Evolutionary conservation across 2,113 vertebrate species (phyloP).

Genomic region (Malurus alboscapulatus): DNA sequence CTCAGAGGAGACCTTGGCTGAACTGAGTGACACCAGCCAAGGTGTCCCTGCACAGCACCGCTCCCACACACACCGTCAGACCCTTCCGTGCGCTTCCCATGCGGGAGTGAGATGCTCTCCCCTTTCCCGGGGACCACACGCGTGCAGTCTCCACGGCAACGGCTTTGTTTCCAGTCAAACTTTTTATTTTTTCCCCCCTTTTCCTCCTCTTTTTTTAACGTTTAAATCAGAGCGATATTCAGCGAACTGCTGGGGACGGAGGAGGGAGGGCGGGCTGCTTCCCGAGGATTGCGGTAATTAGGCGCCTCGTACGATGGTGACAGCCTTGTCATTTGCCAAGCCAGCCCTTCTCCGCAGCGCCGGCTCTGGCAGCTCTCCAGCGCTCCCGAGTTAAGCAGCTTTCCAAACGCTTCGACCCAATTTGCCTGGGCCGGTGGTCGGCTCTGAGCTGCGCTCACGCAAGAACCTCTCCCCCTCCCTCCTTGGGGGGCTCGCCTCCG

Average conservation of each 20-base stretch:
- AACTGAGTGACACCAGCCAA: neutral
- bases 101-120: neutral
- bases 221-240: neutral
- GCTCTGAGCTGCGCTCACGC: neutral
- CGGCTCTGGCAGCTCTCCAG: conserved; percentile 15
- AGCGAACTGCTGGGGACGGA: conserved; percentile 3
- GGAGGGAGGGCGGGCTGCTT: conserved; percentile 36
- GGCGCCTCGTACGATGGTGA: neutral
- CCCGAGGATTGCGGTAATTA: conserved; percentile 44
- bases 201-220: accelerated
- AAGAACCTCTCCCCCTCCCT: neutral
- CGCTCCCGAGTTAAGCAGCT: conserved; percentile 20
- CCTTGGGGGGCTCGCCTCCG: accelerated
- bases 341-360: neutral
- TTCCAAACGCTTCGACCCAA: conserved; percentile 21
- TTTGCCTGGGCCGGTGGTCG: neutral
- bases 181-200: neutral
- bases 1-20: neutral
- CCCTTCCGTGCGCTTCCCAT: neutral
- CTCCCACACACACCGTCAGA: neutral
- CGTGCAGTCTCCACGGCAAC: neutral
- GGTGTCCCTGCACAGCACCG: neutral
- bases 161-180: conserved; percentile 39
- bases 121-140: neutral
- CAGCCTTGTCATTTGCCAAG: conserved; percentile 44